Base-by-base conservation (phyloP, 2,888 invertebrate genomes). In the Saturnia japonica region DNA sequence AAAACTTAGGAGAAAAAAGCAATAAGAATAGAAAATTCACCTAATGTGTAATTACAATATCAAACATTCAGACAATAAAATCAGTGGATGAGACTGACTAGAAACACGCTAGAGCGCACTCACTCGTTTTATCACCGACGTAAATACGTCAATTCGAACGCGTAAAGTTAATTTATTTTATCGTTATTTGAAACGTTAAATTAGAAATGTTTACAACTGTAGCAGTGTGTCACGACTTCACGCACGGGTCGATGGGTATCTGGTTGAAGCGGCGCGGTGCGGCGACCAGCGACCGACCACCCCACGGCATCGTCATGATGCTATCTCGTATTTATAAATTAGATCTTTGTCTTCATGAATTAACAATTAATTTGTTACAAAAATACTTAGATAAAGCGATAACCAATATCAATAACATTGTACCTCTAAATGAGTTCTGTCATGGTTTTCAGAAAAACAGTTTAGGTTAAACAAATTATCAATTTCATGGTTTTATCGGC, bases 141-240 rank as follows among this genome's bases (percentile, higher is more conserved):
- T 88, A 88, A 88, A 88, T 83, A 84, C 85, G 82, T 86, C 87
- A 83, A 80, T 85, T 80, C 80, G 73, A 80, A 81, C 80, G 78
- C 78, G 78, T 76, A 72, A 79, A 84, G 80, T 82, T 85, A 85
- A 88, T 91, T 91, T 90, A 89, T 89, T 92, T 91, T 87, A 90
- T 88, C 83, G 86, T 85, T 87, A 85, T 88, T 90, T 88, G 85
- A 89, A 88, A 86, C 86, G 84, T 85, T 88, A 89, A 91, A 90
- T 91, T 88, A 91, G 85, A 88, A 83, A 86, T 90, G 92, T 93
- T 91, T 91, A 91, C 88, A 88, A 77, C 78, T 80, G 80, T 74
- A 75, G 70, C 74, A 72, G 69, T 76, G 73, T 78, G 77, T 77
- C 75, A 73, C 74, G 71, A 70, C 57, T 60, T 28, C 28, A 60